A percentile compares a stretch with the other conserved stretches of the same genome.
phyloP scores from a whole-genome alignment of 2,113 vertebrate species.

The Raja brachyura region DNA sequence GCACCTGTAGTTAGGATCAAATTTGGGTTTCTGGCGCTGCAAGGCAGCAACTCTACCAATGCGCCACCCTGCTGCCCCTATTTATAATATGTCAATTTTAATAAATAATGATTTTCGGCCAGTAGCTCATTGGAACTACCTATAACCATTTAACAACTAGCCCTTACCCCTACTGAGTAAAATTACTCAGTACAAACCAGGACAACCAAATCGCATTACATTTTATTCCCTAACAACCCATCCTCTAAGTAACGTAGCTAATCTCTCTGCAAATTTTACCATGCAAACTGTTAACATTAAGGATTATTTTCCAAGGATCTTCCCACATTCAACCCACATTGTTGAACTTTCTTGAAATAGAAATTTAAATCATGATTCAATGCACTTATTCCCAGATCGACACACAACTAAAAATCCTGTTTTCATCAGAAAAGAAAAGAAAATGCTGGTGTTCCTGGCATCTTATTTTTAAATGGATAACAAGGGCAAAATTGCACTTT shows the following conservation, averaged over 20 bases:
- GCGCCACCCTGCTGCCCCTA: no score
- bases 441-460: not conserved
- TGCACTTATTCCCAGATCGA: not conserved
- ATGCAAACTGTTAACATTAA: not conserved
- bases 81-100: not conserved
- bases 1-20: no score
- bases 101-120: not conserved
- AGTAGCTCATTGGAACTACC: no score
- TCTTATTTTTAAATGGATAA: not conserved
- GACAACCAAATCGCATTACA: not conserved
- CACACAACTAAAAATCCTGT: not conserved
- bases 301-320: not conserved
- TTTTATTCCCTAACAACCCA: not conserved
- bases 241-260: not conserved
- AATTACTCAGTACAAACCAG: not conserved
- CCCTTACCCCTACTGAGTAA: not conserved
- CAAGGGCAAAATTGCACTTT: not conserved
- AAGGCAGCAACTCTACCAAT: no score
- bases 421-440: not conserved
- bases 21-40: no score
- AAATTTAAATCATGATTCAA: not conserved
- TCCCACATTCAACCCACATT: not conserved
- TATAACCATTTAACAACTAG: not conserved
- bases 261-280: not conserved
- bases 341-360: not conserved